Conservation (phyloP, 1,140 invertebrate genomes). For the Pogonomyrmex barbatus region DNA sequence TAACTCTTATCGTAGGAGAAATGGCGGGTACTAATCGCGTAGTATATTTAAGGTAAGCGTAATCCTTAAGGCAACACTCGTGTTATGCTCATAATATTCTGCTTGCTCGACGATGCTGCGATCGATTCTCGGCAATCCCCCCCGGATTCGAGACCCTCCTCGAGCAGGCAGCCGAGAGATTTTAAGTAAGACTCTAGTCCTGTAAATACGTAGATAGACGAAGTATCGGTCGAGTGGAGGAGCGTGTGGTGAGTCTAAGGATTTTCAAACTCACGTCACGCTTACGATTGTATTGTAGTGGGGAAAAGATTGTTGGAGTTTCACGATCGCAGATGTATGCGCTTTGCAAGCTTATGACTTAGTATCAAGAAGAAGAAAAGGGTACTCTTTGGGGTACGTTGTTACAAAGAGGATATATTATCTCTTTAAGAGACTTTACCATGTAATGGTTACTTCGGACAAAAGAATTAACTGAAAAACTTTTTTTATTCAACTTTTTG, state of each 20-base stretch:
- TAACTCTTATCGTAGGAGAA: constrained; percentile 46
- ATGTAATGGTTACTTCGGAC: constrained; percentile 8
- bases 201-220: constrained; percentile 76
- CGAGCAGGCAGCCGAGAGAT: constrained; percentile 59
- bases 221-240: constrained; percentile 31
- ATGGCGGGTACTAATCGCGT: constrained; percentile 71
- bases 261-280: not conserved
- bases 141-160: not conserved
- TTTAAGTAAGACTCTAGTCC: constrained; percentile 78
- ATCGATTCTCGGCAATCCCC: not conserved
- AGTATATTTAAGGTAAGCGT: constrained; percentile 64
- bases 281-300: constrained; percentile 4
- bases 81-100: constrained; percentile 65
- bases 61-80: constrained; percentile 65
- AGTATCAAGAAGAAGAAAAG: not conserved
- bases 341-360: constrained; percentile 8
- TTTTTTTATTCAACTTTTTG: not conserved
- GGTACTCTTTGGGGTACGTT: not conserved
- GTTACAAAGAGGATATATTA: not conserved
- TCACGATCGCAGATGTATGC: constrained; percentile 8
- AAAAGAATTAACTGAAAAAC: not conserved
- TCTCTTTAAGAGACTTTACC: not conserved
- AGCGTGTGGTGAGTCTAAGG: constrained; percentile 6
- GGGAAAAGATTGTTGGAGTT: not conserved
- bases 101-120: constrained; percentile 60